These are phyloP conservation scores for Dermatophagoides farinae DNA, from an alignment of 1,140 invertebrate species.

Conservation along the genomic window DNA sequence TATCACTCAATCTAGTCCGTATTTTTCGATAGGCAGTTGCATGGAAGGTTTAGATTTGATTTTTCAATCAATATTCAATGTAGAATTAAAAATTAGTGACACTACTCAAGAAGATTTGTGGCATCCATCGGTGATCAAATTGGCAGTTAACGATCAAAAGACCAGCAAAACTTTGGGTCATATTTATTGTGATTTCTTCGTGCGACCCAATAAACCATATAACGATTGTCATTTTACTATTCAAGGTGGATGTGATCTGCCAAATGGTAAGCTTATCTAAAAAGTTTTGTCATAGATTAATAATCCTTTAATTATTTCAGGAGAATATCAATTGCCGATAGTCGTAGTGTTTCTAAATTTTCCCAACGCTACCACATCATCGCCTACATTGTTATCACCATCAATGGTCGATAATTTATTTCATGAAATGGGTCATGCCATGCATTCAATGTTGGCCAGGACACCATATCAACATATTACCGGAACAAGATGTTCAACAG, in stretches of 20 bases:
- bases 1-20: constrained; percentile 47
- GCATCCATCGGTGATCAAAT: constrained; percentile 66
- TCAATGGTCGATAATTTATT: constrained; percentile 84
- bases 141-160: constrained; percentile 48
- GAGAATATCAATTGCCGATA: constrained; percentile 26
- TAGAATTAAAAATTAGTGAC: constrained; percentile 46
- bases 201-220: constrained; percentile 64
- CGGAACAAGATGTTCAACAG: constrained; percentile 84
- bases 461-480: constrained; percentile 91
- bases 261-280: constrained; percentile 38
- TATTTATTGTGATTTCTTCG: constrained; percentile 95
- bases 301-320: neutral
- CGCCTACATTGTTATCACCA: constrained; percentile 56
- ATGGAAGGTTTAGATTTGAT: constrained; percentile 86
- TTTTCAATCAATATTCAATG: constrained; percentile 54
- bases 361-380: constrained; percentile 36
- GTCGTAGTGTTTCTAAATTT: constrained; percentile 85
- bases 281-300: constrained; percentile 45
- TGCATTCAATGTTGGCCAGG: constrained; percentile 92
- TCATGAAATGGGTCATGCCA: constrained; percentile 97
- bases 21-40: constrained; percentile 79
- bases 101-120: constrained; percentile 57
- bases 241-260: constrained; percentile 57
- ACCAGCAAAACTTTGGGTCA: constrained; percentile 61
- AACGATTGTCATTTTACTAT: constrained; percentile 99